Conservation (phyloP, 2,888 invertebrate species). For the Chirona hameri region DNA sequence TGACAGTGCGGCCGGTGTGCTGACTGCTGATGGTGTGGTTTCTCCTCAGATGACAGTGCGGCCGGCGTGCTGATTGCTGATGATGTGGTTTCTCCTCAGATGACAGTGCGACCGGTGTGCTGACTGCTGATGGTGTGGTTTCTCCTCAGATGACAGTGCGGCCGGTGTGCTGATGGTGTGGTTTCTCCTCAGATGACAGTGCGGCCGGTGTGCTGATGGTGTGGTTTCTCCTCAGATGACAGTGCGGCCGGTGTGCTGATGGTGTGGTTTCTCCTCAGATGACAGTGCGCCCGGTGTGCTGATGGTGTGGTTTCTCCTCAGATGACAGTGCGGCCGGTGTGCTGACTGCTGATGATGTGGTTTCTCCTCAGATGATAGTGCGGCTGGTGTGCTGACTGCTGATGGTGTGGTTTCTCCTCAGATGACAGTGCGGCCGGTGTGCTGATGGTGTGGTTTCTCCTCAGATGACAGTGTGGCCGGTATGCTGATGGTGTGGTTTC, state of each 20-base stretch:
- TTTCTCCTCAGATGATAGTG: background rate
- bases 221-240: background rate
- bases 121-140: conserved; percentile 8
- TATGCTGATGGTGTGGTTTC: too few species aligned
- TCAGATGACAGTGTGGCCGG: background rate
- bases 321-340: background rate
- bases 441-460: too few species aligned
- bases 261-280: background rate
- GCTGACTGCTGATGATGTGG: too few species aligned
- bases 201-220: too few species aligned
- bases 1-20: too few species aligned
- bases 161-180: too few species aligned
- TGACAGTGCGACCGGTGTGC: background rate
- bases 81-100: background rate
- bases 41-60: background rate
- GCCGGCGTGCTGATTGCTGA: too few species aligned
- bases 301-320: too few species aligned
- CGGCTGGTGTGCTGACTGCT: conserved; percentile 4
- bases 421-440: too few species aligned
- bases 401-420: background rate
- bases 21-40: too few species aligned
- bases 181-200: background rate
- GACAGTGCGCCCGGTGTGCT: too few species aligned
- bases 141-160: too few species aligned
- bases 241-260: conserved; percentile 5